These are phyloP conservation scores for Anticlea derivata DNA, from an alignment of 2,888 invertebrate species.

Conservation along the genomic window DNA sequence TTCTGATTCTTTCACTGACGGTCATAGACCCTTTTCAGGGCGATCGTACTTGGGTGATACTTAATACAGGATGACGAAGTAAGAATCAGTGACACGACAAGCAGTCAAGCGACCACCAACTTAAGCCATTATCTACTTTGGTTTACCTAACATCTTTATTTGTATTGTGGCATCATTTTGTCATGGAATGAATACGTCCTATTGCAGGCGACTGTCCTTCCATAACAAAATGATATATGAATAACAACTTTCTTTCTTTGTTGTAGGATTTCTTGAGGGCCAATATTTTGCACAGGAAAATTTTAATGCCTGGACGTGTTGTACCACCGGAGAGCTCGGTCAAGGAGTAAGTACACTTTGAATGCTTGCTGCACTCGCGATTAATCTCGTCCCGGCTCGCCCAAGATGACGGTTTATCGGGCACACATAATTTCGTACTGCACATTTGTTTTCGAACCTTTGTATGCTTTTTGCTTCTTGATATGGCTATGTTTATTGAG, in stretches of 20 bases:
- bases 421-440: slow-evolving; percentile 22
- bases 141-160: too few relatives aligned
- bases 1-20: too few relatives aligned
- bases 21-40: too few relatives aligned
- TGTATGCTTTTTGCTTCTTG: not conserved
- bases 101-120: too few relatives aligned
- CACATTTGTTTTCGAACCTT: slow-evolving; percentile 12
- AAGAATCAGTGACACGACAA: too few relatives aligned
- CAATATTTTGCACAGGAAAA: slow-evolving; percentile 69
- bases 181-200: too few relatives aligned
- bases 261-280: slow-evolving; percentile 66
- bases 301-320: slow-evolving; percentile 70
- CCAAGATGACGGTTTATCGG: slow-evolving; percentile 52
- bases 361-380: slow-evolving; percentile 46
- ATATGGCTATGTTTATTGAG: not conserved
- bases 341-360: slow-evolving; percentile 63
- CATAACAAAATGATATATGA: not conserved
- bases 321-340: slow-evolving; percentile 69
- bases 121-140: too few relatives aligned
- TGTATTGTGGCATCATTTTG: not conserved
- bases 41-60: too few relatives aligned
- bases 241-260: slow-evolving; percentile 45
- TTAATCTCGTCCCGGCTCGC: slow-evolving; percentile 48
- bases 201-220: too few relatives aligned
- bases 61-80: too few relatives aligned